Conservation (phyloP, 2,113 vertebrate genomes). For the Semicossyphus pulcher region DNA sequence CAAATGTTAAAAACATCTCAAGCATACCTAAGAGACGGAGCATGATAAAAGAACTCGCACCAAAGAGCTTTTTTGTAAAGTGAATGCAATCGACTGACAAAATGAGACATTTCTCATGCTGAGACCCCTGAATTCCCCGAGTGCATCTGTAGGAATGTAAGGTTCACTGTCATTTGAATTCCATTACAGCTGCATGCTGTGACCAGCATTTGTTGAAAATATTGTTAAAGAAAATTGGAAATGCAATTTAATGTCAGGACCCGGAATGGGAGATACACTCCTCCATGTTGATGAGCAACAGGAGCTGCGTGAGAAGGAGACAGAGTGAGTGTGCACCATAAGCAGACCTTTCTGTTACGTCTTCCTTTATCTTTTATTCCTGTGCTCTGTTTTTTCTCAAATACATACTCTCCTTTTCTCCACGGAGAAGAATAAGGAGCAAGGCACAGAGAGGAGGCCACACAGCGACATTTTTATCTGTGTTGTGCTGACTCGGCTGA, state of each 20-base stretch:
- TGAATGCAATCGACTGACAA: slow-evolving; percentile 1
- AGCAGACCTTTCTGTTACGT: slow-evolving; percentile 34
- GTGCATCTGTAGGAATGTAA: slow-evolving; percentile 18
- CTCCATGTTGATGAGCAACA: slow-evolving; percentile 44
- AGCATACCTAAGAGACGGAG: background rate
- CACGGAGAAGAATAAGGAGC: slow-evolving; percentile 47
- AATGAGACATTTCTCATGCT: slow-evolving; percentile 12
- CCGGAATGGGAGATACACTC: slow-evolving; percentile 25
- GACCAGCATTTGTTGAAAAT: slow-evolving; percentile 33
- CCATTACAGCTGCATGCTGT: slow-evolving; percentile 32
- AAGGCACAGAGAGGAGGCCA: slow-evolving; percentile 62
- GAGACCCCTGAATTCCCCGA: slow-evolving; percentile 20
- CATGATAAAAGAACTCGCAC: slow-evolving; percentile 9
- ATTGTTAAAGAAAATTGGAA: slow-evolving; percentile 44
- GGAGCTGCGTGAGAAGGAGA: slow-evolving; percentile 16
- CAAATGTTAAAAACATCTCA: slow-evolving; percentile 5
- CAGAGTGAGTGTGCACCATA: slow-evolving; percentile 17
- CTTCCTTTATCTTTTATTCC: slow-evolving; percentile 41
- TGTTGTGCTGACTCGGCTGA: slow-evolving; percentile 78
- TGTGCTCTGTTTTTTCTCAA: slow-evolving; percentile 26
- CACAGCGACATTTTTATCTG: slow-evolving; percentile 72
- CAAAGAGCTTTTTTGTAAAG: slow-evolving; percentile 18
- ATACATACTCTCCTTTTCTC: slow-evolving; percentile 30
- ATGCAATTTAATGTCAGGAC: slow-evolving; percentile 35
- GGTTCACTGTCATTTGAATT: slow-evolving; percentile 42